phyloP scores from a whole-genome alignment of 1,140 invertebrate genomes.

The Philopotamus ludificatus region DNA sequence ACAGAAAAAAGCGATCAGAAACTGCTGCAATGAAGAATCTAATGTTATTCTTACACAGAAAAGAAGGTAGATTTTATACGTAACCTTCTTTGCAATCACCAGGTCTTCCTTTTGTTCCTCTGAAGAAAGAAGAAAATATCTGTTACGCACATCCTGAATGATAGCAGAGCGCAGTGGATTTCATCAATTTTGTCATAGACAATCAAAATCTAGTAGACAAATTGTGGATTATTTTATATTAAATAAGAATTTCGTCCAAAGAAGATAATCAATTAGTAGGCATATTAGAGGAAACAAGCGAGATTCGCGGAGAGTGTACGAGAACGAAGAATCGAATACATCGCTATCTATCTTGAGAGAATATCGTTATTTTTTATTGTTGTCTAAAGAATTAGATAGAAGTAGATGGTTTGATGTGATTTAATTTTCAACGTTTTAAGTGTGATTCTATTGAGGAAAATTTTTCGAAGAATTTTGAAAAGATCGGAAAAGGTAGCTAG shows the following conservation, averaged over 20 bases:
- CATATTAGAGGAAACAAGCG: slow-evolving; percentile 6
- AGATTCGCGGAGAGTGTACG: no score
- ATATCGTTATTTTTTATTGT: slow-evolving; percentile 14
- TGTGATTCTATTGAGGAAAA: slow-evolving; percentile 20
- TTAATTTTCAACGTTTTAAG: slow-evolving; percentile 32
- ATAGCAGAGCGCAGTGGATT: neutral
- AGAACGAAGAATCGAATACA: neutral
- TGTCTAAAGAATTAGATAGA: slow-evolving; percentile 23
- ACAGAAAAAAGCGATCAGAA: no score
- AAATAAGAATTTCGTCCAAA: slow-evolving; percentile 22
- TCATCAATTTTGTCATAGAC: slow-evolving; percentile 6
- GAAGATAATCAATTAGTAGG: slow-evolving; percentile 27
- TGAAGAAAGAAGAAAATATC: no score
- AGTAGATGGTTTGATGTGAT: slow-evolving; percentile 34
- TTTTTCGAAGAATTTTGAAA: slow-evolving; percentile 30
- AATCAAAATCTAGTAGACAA: slow-evolving; percentile 2
- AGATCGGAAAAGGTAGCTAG: neutral
- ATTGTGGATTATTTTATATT: neutral
- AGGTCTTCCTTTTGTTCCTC: no score
- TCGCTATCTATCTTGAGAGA: neutral
- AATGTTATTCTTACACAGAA: no score
- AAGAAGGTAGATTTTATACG: no score
- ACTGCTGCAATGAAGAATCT: no score
- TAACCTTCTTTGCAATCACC: no score
- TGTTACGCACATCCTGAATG: no score